These are phyloP conservation scores for Whitmania pigra DNA, from an alignment of 1,140 invertebrate species.

Conservation along the genomic window DNA sequence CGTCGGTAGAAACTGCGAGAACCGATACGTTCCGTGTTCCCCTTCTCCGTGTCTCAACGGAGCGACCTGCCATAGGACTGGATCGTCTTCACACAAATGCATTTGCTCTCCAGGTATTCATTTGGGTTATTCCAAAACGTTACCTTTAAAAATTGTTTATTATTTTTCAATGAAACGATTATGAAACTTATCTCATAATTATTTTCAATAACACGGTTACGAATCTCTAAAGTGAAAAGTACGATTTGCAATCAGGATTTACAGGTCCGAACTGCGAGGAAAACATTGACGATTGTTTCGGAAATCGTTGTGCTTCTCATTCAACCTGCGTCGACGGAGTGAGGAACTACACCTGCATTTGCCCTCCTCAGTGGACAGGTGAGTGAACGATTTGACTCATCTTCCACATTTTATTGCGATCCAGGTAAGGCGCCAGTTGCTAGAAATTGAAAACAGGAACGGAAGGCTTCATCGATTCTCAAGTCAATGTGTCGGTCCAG, in stretches of 20 bases:
- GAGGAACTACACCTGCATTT: constrained; percentile 18
- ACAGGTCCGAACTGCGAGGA: constrained; percentile 74
- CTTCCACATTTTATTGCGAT: no score
- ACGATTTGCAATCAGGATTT: constrained; percentile 52
- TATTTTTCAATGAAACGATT: not conserved
- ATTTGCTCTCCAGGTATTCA: constrained; percentile 42
- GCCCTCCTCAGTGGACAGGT: constrained; percentile 22
- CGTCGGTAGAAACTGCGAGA: constrained; percentile 26
- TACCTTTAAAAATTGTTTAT: no score
- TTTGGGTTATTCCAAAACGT: not conserved
- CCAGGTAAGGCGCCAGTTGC: no score
- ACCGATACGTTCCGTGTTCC: constrained; percentile 24
- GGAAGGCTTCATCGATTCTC: no score
- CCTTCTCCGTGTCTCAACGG: constrained; percentile 61
- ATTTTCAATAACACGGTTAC: not conserved
- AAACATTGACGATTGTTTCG: constrained; percentile 83
- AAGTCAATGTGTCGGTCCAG: no score
- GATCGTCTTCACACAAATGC: constrained; percentile 31
- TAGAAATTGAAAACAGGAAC: no score
- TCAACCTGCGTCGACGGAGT: constrained; percentile 53
- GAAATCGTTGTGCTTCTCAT: constrained; percentile 74
- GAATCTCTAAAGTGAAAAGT: not conserved
- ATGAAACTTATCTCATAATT: no score
- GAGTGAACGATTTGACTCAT: not conserved
- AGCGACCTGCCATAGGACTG: constrained; percentile 52